Conservation (phyloP, 2,888 invertebrate genomes). For the Coelopa pilipes region DNA sequence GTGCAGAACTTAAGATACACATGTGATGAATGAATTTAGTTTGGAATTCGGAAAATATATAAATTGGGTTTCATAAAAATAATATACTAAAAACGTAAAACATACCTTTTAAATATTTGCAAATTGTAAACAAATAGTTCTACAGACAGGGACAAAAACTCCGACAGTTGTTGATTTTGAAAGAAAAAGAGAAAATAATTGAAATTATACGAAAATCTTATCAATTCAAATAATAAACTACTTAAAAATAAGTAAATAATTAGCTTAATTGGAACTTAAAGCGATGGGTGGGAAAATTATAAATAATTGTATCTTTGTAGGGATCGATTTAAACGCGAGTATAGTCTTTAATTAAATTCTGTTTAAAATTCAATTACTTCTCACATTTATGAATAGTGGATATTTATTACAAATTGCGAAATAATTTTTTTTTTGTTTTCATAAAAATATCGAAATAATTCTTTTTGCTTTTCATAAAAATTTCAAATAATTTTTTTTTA, state of each 20-base stretch:
- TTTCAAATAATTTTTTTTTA: no score
- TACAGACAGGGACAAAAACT: conserved; percentile 30
- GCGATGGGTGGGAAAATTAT: conserved; percentile 1
- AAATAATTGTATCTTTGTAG: background rate
- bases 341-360: background rate
- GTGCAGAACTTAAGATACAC: conserved; percentile 35
- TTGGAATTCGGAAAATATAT: no score
- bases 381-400: no score
- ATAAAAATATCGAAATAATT: no score
- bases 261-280: background rate
- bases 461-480: no score
- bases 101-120: conserved; percentile 42
- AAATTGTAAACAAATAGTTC: conserved; percentile 26
- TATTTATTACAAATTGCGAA: no score
- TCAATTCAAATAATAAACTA: background rate
- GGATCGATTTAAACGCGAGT: no score
- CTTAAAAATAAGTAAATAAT: background rate
- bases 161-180: conserved; percentile 25
- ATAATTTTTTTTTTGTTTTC: no score
- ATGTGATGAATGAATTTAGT: conserved; percentile 5
- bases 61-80: background rate
- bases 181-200: conserved; percentile 18
- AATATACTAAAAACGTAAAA: conserved; percentile 37
- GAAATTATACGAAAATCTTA: background rate
- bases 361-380: no score